Evolutionary conservation across 2,113 vertebrate genomes (phyloP), one percentile per base, ranked within the genome.

Genomic region (Andinoacara biseriatus): DNA sequence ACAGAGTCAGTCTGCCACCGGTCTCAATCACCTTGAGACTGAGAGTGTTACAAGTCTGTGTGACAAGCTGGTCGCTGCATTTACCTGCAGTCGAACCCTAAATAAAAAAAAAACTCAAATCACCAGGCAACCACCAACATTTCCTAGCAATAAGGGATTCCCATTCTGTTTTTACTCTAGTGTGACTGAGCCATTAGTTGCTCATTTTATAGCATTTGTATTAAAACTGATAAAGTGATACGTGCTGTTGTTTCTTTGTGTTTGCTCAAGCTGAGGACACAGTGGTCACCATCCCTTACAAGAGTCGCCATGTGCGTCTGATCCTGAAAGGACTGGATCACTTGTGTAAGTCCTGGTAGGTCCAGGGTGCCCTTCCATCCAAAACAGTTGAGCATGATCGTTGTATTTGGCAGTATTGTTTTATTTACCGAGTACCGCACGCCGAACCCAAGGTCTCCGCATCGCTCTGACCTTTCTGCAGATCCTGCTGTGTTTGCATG

Each of bases 311-410:
- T 57, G 90, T 98, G n/a, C 97, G 97, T 6, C 95, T 99, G 0
- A 95, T 98, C 83, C 95, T 99, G 88, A 99, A 98, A 96, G 98
- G 98, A 88, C 96, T 96, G 0, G 97, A 98, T 96, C 98, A 99
- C 95, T 97, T 99, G 95, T 97, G 98, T 99, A 96, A 99, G 98
- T 99, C 95, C 92, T 94, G 94, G 94, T 95, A 95, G 95, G 95
- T 96, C 94, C 91, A 92, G 95, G 95, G 93, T 92, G 86, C 88
- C 80, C 82, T 94, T 92, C 90, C 88, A 91, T 94, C 91, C 82
- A 92, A 87, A 94, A 89, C 69, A 81, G 76, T 67, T 89, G 31
- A 87, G 77, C 72, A 72, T 76, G 49, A 84, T 79, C 57, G 80
- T 67, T 78, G 54, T 43, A 74, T 62, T 84, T 77, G 76, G 77